Conservation (phyloP, 1,140 invertebrate species). For the Matsumurasca onukii region DNA sequence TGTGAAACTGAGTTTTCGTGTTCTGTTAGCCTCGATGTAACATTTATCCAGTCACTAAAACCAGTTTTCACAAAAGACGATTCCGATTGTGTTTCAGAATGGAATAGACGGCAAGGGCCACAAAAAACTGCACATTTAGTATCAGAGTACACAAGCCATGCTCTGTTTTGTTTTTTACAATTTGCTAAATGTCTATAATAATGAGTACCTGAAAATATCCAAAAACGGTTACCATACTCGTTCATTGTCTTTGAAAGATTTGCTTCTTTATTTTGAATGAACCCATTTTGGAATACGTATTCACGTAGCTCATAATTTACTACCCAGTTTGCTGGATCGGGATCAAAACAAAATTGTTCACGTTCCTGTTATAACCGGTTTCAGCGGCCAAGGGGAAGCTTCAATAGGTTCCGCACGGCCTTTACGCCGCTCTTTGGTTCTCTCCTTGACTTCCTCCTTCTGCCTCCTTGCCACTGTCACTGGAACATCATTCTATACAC, state of each 20-base stretch:
- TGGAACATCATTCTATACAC: too few species aligned
- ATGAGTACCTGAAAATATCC: not conserved
- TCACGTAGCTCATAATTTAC: conserved; percentile 21
- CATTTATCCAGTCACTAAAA: conserved; percentile 2
- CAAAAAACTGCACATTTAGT: conserved; percentile 21
- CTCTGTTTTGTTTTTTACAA: conserved; percentile 18
- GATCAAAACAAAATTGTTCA: conserved; percentile 23
- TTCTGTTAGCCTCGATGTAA: not conserved
- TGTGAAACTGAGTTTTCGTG: conserved; percentile 21
- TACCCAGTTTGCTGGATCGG: conserved; percentile 21
- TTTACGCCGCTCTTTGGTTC: too few species aligned
- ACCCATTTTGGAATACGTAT: conserved; percentile 16
- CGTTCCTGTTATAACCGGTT: not conserved
- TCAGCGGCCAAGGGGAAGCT: too few species aligned
- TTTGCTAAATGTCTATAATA: conserved; percentile 12
- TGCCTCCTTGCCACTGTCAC: too few species aligned
- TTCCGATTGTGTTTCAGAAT: conserved; percentile 14
- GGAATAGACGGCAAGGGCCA: conserved; percentile 13
- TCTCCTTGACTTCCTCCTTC: too few species aligned
- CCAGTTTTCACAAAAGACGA: conserved; percentile 7
- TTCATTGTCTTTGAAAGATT: conserved; percentile 17
- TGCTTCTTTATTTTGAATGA: conserved; percentile 24
- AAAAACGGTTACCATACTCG: conserved; percentile 18
- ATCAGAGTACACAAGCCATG: conserved; percentile 10
- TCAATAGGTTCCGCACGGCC: too few species aligned